Evolutionary conservation across 2,888 invertebrate species (phyloP), one percentile per base, ranked within the genome.

Genomic region (Clunio marinus): DNA sequence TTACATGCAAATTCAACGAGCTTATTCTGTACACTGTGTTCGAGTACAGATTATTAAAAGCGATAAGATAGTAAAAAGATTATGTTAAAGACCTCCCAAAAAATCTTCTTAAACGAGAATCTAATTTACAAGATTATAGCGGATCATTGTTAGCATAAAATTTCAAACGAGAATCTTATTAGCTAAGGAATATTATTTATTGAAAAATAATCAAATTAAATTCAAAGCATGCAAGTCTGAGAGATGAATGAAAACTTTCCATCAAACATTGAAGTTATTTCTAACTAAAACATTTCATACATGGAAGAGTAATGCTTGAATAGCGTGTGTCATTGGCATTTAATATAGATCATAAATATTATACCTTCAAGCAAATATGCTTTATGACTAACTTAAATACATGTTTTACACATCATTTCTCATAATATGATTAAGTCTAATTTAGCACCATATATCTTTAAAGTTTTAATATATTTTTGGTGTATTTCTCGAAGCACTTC

Each of bases 1-100:
- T 51, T 22, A 25, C 57, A 57, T 57, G 57, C 57, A 57, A 57
- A 57, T 57, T 57, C 25, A 27, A 10, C 22, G 20, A 57, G n/a
- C 25, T 27, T 57, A 27, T 57, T 27, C 27, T 57, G 57, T 57
- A 17, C 22, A 8, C 45, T 51, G 51, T n/a, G n/a, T n/a, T 41
- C 41, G 51, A 51, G n/a, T n/a, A n/a, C 22, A 51, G 51, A 51
- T 62, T 41, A n/a, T 13, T 25, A 2, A 15, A 45, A 25, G 2
- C 37, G 46, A 63, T 63, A 63, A 63, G 46, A 63, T 63, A 25
- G 27, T 51, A 24, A 55, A 22, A 20, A 32, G 55, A 55, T 66
- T 55, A 66, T 22, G 66, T 25, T 66, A 41, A 55, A 66, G 66
- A 66, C 66, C 66, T 51, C 55, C 66, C 66, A 55, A 41, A 32